A percentile compares a stretch with the other conserved stretches of the same genome.
Conservation (phyloP, 2,113 vertebrate species). For the Tinamus guttatus region DNA sequence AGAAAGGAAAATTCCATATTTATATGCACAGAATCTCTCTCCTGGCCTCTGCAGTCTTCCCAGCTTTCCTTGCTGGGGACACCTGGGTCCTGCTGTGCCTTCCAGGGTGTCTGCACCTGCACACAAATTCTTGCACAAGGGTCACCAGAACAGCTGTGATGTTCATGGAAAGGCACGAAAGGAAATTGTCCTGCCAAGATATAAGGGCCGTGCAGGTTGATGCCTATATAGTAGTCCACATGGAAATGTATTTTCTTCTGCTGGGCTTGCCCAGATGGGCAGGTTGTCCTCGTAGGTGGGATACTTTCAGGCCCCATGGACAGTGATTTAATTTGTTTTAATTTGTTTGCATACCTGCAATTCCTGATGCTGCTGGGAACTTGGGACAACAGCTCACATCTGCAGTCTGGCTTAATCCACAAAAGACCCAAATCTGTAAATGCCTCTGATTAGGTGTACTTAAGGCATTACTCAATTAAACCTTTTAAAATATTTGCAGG, state of each 20-base stretch:
- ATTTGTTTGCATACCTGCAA: not conserved
- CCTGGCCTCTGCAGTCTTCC: not conserved
- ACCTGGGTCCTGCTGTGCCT: not conserved
- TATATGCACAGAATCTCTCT: not conserved
- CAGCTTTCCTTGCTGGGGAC: not conserved
- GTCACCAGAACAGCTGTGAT: not conserved
- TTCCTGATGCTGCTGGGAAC: not conserved
- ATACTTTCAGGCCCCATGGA: not conserved
- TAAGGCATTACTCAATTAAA: not conserved
- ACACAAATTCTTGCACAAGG: not conserved
- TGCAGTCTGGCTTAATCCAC: not conserved
- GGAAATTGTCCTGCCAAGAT: not conserved
- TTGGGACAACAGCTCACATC: not conserved
- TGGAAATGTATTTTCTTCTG: not conserved
- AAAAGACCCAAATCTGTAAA: not conserved
- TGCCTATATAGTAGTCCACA: not conserved
- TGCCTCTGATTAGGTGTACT: not conserved
- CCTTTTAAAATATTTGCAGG: not conserved
- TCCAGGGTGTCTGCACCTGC: not conserved
- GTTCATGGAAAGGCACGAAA: not conserved
- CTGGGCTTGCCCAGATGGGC: not conserved
- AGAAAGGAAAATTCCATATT: not conserved
- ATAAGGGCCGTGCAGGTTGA: not conserved
- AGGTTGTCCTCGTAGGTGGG: rapidly evolving
- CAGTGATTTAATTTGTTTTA: not conserved